Conservation (phyloP, 2,888 invertebrate genomes). For the Microplitis manilae region DNA sequence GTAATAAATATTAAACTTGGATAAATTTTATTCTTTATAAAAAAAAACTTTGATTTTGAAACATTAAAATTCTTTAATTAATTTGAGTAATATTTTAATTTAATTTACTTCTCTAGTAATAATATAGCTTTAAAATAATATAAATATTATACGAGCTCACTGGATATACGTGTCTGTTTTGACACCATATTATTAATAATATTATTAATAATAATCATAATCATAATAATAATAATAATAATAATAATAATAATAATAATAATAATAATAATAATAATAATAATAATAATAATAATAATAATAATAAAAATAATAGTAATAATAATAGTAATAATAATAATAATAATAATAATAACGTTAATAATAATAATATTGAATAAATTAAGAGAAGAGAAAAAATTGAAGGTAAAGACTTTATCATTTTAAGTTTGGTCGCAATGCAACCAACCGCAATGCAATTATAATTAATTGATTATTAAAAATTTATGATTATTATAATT, state of each 20-base stretch:
- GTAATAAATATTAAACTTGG: no score
- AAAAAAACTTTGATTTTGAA: no score
- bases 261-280: no score
- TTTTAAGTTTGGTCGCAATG: slow-evolving; percentile 54
- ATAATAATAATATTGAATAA: not conserved
- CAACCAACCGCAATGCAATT: slow-evolving; percentile 58
- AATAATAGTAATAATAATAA: no score
- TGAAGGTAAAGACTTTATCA: slow-evolving; percentile 33
- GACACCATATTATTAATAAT: not conserved
- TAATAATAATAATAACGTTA: no score
- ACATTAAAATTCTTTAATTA: no score
- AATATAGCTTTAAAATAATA: slow-evolving; percentile 17
- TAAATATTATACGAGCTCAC: slow-evolving; percentile 16
- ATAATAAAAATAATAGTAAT: no score
- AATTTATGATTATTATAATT: slow-evolving; percentile 45
- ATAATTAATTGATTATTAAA: slow-evolving; percentile 23
- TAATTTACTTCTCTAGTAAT: slow-evolving; percentile 21
- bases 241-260: no score
- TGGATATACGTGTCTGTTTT: not conserved
- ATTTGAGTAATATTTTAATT: not conserved
- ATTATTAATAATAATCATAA: no score
- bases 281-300: no score
- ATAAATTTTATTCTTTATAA: no score
- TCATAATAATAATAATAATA: no score
- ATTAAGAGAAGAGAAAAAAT: slow-evolving; percentile 6